These are phyloP conservation scores for Phacellophora camtschatica DNA, from an alignment of 30 jellyfish, hydroid and myxozoan genomes.

Conservation along the genomic window DNA sequence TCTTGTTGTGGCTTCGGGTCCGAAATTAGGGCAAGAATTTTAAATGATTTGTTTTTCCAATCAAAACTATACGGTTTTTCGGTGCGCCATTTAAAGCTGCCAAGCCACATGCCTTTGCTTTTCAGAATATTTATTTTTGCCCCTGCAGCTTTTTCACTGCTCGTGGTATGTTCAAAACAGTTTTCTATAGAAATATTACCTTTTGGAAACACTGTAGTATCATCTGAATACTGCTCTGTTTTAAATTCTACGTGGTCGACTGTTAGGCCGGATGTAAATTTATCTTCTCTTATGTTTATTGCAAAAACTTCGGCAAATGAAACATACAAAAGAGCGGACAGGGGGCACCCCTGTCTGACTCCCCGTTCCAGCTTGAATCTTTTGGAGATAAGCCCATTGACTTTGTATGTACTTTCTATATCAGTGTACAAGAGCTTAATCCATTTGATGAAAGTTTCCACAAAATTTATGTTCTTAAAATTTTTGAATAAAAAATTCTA, in stretches of 20 bases:
- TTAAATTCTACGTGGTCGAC: neutral
- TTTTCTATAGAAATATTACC: neutral
- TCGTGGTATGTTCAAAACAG: neutral
- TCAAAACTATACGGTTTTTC: conserved; percentile 8
- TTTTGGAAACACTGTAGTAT: conserved; percentile 2
- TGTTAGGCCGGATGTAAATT: neutral
- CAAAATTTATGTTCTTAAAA: conserved; percentile 12
- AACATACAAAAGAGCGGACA: conserved; percentile 8
- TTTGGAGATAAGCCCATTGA: neutral
- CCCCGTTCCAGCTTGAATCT: neutral
- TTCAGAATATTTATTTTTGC: conserved; percentile 19
- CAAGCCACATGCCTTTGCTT: conserved; percentile 49
- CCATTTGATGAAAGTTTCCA: neutral
- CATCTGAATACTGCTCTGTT: conserved; percentile 8
- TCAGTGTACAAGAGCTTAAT: neutral
- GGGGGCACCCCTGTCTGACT: conserved; percentile 37
- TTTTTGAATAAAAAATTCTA: neutral
- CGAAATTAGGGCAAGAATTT: neutral
- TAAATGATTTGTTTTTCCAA: conserved; percentile 19
- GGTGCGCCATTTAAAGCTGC: conserved; percentile 18
- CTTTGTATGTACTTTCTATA: neutral
- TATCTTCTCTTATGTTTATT: neutral
- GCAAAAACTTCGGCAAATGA: conserved; percentile 15
- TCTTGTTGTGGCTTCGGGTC: no score
- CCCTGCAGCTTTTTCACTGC: conserved; percentile 37